phyloP scores from a whole-genome alignment of 2,113 vertebrate species.

The Hiodon tergisus region DNA sequence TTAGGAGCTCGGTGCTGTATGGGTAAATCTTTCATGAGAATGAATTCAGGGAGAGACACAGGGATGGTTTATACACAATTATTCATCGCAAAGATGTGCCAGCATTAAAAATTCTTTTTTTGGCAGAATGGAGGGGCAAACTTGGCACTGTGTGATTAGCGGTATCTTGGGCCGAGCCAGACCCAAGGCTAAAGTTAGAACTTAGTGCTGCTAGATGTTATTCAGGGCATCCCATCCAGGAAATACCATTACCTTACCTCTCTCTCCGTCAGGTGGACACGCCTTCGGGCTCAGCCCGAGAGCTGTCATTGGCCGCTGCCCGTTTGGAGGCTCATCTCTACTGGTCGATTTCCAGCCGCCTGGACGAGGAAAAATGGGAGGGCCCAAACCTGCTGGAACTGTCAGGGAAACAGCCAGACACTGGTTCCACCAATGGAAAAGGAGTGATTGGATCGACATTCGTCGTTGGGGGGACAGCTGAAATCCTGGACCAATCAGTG shows the following conservation, averaged over 20 bases:
- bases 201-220: not conserved
- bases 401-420: slow-evolving; percentile 47
- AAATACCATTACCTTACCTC: slow-evolving; percentile 49
- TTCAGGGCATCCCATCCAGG: not conserved
- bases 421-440: slow-evolving; percentile 48
- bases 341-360: slow-evolving; percentile 89
- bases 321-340: slow-evolving; percentile 85
- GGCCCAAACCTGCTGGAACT: slow-evolving; percentile 52
- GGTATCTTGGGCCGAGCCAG: too few relatives aligned
- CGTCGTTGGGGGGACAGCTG: slow-evolving; percentile 61
- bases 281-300: slow-evolving; percentile 78
- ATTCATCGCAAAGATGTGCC: too few relatives aligned
- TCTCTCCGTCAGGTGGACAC: slow-evolving; percentile 76
- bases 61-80: too few relatives aligned
- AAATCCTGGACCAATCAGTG: slow-evolving; percentile 55
- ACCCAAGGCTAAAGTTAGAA: not conserved
- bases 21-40: too few relatives aligned
- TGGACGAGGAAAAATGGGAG: slow-evolving; percentile 73
- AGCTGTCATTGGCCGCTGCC: slow-evolving; percentile 74
- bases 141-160: too few relatives aligned
- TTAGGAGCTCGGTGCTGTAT: too few relatives aligned
- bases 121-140: too few relatives aligned
- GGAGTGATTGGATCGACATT: slow-evolving; percentile 49
- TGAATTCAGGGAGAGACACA: too few relatives aligned
- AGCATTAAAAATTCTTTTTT: too few relatives aligned